phyloP scores from a whole-genome alignment of 2,113 vertebrate genomes.

The Mixornis gularis region DNA sequence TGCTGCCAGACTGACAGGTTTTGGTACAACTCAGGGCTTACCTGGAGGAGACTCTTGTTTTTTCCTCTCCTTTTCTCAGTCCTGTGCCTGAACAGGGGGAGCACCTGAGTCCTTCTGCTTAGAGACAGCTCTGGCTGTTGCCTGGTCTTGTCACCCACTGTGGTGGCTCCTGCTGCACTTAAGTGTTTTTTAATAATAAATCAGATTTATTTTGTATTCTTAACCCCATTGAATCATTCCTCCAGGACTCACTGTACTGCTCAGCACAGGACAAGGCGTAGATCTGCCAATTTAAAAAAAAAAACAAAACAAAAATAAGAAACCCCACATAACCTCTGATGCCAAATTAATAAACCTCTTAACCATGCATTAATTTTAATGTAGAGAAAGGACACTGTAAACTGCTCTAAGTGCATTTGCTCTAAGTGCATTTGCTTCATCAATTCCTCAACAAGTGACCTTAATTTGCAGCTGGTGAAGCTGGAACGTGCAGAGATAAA shows the following conservation, averaged over 20 bases:
- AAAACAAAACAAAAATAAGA: not conserved
- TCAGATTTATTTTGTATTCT: not conserved
- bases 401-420: not conserved
- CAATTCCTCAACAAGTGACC: accelerated
- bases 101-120: not conserved
- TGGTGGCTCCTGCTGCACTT: not conserved
- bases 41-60: not conserved
- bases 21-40: accelerated
- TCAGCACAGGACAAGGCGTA: not conserved
- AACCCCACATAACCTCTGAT: not conserved
- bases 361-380: not conserved
- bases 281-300: not conserved
- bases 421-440: not conserved
- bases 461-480: not conserved
- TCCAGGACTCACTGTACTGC: not conserved
- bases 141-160: not conserved
- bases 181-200: not conserved
- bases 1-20: not conserved
- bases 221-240: not conserved
- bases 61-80: not conserved
- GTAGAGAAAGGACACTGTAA: accelerated
- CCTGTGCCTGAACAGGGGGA: not conserved
- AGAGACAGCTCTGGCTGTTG: not conserved
- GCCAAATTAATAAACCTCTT: not conserved
- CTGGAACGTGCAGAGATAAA: accelerated